Evolutionary conservation across 2,888 invertebrate genomes (phyloP).

Genomic region (Portevinia maculata): DNA sequence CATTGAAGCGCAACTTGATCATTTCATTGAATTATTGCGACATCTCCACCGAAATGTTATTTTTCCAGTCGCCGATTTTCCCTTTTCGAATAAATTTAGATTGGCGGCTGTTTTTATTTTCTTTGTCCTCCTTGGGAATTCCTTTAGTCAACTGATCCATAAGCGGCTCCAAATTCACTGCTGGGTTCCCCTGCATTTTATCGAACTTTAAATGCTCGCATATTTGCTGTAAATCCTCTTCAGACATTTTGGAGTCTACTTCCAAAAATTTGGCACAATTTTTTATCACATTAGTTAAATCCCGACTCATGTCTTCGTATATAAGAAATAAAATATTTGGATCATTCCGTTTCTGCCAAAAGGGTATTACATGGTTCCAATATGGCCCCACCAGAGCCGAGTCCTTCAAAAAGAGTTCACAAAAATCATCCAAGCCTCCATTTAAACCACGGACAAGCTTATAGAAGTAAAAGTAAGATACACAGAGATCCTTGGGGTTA

Average conservation of each 20-base stretch:
- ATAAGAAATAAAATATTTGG: conserved; percentile 90
- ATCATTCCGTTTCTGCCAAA: conserved; percentile 88
- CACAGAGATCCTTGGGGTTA: conserved; percentile 95
- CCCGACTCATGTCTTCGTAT: conserved; percentile 92
- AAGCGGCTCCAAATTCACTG: conserved; percentile 88
- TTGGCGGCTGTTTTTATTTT: conserved; percentile 79
- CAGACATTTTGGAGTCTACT: conserved; percentile 86
- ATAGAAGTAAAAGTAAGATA: conserved; percentile 94
- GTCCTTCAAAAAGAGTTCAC: conserved; percentile 88
- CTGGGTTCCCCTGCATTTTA: conserved; percentile 91
- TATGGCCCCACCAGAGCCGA: conserved; percentile 86
- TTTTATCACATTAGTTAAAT: conserved; percentile 87
- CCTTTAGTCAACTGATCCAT: conserved; percentile 81
- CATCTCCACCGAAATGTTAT: conserved; percentile 89
- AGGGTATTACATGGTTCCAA: conserved; percentile 87
- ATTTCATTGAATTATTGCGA: conserved; percentile 89
- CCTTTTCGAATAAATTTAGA: conserved; percentile 90
- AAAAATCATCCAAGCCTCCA: conserved; percentile 89
- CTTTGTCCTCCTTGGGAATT: conserved; percentile 29
- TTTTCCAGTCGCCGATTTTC: conserved; percentile 90
- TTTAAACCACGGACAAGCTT: conserved; percentile 87
- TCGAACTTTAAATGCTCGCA: conserved; percentile 90
- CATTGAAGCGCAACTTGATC: conserved; percentile 86
- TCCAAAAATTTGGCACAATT: conserved; percentile 85
- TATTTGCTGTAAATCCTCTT: conserved; percentile 87